Evolutionary conservation across 37 sponge, comb jelly and placozoan genomes (phyloP).

Genomic region (Chondrilla cf. caribensis): DNA sequence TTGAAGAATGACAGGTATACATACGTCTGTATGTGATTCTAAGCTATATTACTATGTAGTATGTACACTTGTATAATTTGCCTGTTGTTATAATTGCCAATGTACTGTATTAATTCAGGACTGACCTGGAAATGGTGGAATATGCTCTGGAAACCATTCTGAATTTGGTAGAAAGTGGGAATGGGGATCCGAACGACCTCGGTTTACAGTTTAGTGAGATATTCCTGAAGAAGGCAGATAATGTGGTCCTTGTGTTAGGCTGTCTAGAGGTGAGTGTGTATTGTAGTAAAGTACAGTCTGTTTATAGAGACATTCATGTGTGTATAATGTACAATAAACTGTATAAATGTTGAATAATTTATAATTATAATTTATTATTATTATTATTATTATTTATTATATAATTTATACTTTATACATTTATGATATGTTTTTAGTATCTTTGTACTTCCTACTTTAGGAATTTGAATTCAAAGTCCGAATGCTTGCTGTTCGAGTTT

Average conservation of each 20-base stretch:
- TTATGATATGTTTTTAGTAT: too few relatives aligned
- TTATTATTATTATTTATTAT: too few relatives aligned
- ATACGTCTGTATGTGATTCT: too few relatives aligned
- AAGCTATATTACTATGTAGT: too few relatives aligned
- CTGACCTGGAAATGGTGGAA: constrained; percentile 61
- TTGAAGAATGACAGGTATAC: constrained; percentile 48
- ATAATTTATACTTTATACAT: too few relatives aligned
- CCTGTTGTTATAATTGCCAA: too few relatives aligned
- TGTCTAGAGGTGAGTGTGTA: constrained; percentile 46
- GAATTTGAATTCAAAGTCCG: constrained; percentile 62
- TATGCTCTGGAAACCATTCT: constrained; percentile 81
- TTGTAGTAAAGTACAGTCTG: background rate
- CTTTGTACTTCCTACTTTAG: constrained; percentile 21
- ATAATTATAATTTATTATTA: too few relatives aligned
- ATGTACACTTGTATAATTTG: too few relatives aligned
- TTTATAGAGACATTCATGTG: too few relatives aligned
- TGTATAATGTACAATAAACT: too few relatives aligned
- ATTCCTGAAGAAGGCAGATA: constrained; percentile 62
- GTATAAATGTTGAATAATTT: too few relatives aligned
- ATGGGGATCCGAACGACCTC: constrained; percentile 27
- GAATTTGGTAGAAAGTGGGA: constrained; percentile 50
- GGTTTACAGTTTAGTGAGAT: constrained; percentile 62
- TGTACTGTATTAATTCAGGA: background rate
- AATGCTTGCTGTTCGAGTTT: constrained; percentile 47
- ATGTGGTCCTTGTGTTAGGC: constrained; percentile 58